These are phyloP conservation scores for Scaptomyza reducta DNA, from an alignment of 2,888 invertebrate species.

Conservation along the genomic window DNA sequence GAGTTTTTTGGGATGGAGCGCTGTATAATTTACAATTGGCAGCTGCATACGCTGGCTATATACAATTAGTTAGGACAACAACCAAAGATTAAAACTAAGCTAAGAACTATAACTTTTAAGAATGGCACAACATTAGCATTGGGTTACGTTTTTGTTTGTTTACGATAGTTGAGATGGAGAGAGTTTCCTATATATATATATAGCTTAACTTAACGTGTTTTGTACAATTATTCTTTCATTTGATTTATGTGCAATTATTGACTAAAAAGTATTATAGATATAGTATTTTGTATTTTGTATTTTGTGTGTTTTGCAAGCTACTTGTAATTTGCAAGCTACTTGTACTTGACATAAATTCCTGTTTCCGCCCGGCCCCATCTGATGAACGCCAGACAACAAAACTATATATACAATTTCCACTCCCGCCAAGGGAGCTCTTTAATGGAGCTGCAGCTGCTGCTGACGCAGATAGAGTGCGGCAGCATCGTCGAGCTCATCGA, in stretches of 20 bases:
- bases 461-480: conserved; percentile 85
- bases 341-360: conserved; percentile 81
- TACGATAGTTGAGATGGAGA: neutral
- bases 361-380: conserved; percentile 64
- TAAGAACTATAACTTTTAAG: conserved; percentile 47
- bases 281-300: conserved; percentile 11
- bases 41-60: conserved; percentile 63
- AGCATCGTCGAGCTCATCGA: conserved; percentile 86
- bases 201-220: conserved; percentile 51
- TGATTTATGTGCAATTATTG: conserved; percentile 68
- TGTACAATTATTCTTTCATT: conserved; percentile 67
- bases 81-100: conserved; percentile 37
- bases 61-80: conserved; percentile 60
- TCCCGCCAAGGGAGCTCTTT: conserved; percentile 5
- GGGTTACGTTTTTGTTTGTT: conserved; percentile 35
- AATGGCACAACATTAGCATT: conserved; percentile 74
- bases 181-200: conserved; percentile 29
- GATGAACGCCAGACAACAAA: conserved; percentile 49
- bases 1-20: conserved; percentile 57
- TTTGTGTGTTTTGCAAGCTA: conserved; percentile 25
- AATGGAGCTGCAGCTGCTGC: conserved; percentile 62
- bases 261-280: conserved; percentile 30
- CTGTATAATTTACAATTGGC: conserved; percentile 74
- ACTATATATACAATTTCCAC: conserved; percentile 48
- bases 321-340: conserved; percentile 62